These are phyloP conservation scores for Propithecus coquereli DNA, from an alignment of 2,113 vertebrate species.

Conservation along the genomic window DNA sequence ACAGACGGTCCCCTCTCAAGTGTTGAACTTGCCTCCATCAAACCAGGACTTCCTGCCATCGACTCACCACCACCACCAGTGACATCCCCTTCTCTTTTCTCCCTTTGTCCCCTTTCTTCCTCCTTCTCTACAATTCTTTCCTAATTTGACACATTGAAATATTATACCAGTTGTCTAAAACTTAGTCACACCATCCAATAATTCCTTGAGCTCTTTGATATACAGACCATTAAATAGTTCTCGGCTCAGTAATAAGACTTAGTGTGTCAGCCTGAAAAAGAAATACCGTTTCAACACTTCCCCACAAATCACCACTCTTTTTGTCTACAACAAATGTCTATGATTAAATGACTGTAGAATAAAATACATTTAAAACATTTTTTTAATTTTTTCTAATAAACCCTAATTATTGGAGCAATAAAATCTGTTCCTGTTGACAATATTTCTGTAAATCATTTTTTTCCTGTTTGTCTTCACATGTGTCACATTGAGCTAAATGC, in stretches of 20 bases:
- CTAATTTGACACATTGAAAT: slow-evolving; percentile 31
- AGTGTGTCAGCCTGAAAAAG: slow-evolving; percentile 29
- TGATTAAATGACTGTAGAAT: slow-evolving; percentile 20
- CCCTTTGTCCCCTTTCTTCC: neutral
- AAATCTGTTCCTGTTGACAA: neutral
- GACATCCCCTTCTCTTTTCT: neutral
- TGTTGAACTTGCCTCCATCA: neutral
- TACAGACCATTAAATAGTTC: slow-evolving; percentile 8
- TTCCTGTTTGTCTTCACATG: neutral
- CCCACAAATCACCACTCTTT: slow-evolving; percentile 33
- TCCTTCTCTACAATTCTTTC: neutral
- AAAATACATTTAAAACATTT: neutral
- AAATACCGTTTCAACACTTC: slow-evolving; percentile 6
- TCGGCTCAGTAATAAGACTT: neutral
- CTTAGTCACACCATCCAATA: neutral
- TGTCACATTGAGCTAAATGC: neutral
- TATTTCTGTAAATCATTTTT: neutral
- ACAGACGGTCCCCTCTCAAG: fast-evolving
- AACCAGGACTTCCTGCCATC: neutral
- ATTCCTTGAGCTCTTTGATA: neutral
- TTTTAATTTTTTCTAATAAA: neutral
- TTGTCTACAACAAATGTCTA: neutral
- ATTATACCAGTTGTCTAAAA: neutral
- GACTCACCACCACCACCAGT: too few relatives aligned
- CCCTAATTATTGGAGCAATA: slow-evolving; percentile 11